Evolutionary conservation across 1,140 invertebrate genomes (phyloP), one percentile per base, ranked within the genome.

Genomic region (Cepaea nemoralis): DNA sequence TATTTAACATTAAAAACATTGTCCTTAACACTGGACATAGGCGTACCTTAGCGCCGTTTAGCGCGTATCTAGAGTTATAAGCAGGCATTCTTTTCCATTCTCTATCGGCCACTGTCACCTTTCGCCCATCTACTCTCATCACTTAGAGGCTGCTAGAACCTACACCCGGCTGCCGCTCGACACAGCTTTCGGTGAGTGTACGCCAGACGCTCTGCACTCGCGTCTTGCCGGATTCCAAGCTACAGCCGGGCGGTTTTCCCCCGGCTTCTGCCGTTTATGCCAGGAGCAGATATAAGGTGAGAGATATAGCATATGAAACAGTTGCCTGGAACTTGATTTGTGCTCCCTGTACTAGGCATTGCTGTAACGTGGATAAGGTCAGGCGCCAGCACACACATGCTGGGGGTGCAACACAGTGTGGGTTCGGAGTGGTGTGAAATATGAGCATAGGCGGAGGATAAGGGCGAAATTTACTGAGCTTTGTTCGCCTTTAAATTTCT

Each of bases 61-160:
- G 45, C 42, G 73, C 73, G 27, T 75, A 75, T 75, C 73, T 75
- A 50, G 73, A 75, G n/a, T 75, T 75, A 75, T 75, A 75, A 12
- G 73, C 39, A 35, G 73, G 73, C 73, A 75, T 75, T 48, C 10
- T 75, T 19, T 75, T 75, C 73, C 73, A 75, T 75, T 45, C 42
- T 75, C 14, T 50, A 48, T 40, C 14, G 10, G 24, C 40, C n/a
- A 10, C 73, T n/a, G 59, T 40, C 77, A 69, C 77, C 75, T 33
- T 77, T n/a, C 50, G 75, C 5, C 71, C 71, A 74, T 74, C 71
- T 35, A 74, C 71, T 74, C 42, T 74, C 71, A 74, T 74, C 40
- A 48, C 71, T 48, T 74, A 5, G 8, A 74, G 16, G 31, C 71
- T 27, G 59, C 59, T 63, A 63, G 59, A 63, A 2, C 33, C 1